These are phyloP conservation scores for Bubo bubo DNA, from an alignment of 2,113 vertebrate species.

Conservation along the genomic window DNA sequence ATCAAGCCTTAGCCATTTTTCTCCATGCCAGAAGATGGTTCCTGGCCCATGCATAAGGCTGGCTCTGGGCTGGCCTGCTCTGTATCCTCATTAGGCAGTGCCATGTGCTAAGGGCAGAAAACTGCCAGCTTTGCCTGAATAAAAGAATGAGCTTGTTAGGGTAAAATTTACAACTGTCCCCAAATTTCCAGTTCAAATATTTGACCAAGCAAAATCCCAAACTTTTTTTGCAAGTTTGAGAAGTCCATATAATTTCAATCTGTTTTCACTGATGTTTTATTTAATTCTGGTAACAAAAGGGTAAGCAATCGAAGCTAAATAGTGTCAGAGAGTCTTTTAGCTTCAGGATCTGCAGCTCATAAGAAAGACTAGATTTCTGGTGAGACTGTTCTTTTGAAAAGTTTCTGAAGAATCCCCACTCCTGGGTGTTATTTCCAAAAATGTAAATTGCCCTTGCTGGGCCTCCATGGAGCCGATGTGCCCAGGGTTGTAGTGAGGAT, in stretches of 20 bases:
- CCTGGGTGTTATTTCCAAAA: neutral
- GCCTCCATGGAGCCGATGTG: accelerated
- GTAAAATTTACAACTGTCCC: neutral
- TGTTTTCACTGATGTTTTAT: neutral
- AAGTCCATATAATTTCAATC: neutral
- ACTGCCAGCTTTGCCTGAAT: neutral
- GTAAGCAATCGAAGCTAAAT: neutral
- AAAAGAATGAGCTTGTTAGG: neutral
- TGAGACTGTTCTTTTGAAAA: neutral
- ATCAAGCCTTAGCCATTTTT: slow-evolving; percentile 55
- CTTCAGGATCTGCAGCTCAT: neutral
- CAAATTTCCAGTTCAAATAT: neutral
- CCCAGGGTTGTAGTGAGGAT: neutral
- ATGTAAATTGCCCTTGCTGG: neutral
- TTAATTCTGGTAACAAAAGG: neutral
- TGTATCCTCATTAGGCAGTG: neutral
- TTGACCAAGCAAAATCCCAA: neutral
- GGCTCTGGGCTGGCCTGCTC: neutral
- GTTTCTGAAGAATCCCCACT: neutral
- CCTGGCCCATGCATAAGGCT: neutral
- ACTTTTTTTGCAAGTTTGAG: neutral
- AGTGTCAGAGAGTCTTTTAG: neutral
- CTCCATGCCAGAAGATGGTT: slow-evolving; percentile 11
- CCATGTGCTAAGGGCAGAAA: slow-evolving; percentile 26
- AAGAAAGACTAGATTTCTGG: neutral